Evolutionary conservation across 2,113 vertebrate genomes (phyloP).

Genomic region (Dermatemys mawii): DNA sequence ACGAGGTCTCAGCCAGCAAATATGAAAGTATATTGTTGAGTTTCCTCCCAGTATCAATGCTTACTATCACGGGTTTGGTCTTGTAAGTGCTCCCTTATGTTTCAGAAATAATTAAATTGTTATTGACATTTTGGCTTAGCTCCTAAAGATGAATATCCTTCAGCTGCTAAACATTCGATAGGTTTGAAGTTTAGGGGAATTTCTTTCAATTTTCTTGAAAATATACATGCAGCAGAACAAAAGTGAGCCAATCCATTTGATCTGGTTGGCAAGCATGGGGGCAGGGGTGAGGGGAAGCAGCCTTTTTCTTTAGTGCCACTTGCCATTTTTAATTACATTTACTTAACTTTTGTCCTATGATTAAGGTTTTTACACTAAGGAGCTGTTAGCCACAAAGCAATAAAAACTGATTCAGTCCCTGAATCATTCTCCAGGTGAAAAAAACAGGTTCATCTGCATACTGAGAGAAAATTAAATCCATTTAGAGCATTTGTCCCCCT

Average conservation of each 20-base stretch:
- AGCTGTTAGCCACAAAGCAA: not conserved
- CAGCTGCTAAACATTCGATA: constrained; percentile 81
- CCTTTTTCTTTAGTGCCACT: not conserved
- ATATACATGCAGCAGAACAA: constrained; percentile 48
- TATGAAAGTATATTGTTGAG: constrained; percentile 64
- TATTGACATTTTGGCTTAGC: constrained; percentile 78
- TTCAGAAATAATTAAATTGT: constrained; percentile 81
- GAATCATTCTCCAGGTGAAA: not conserved
- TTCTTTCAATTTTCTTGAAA: constrained; percentile 66
- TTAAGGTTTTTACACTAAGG: constrained; percentile 43
- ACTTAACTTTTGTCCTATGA: not conserved
- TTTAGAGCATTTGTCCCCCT: not conserved
- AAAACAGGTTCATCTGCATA: not conserved
- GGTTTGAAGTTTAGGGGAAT: constrained; percentile 71
- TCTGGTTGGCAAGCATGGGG: constrained; percentile 12
- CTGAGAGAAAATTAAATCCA: not conserved
- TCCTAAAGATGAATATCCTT: constrained; percentile 81
- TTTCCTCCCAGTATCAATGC: constrained; percentile 72
- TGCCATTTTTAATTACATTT: not conserved
- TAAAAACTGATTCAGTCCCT: not conserved
- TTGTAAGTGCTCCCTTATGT: constrained; percentile 80
- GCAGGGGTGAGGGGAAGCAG: not conserved
- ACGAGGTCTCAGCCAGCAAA: constrained; percentile 65
- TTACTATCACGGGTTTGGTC: constrained; percentile 60
- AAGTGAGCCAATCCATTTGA: constrained; percentile 36